Conservation (phyloP, 2,797 vertebrate genomes). For the Carduelis carduelis region DNA sequence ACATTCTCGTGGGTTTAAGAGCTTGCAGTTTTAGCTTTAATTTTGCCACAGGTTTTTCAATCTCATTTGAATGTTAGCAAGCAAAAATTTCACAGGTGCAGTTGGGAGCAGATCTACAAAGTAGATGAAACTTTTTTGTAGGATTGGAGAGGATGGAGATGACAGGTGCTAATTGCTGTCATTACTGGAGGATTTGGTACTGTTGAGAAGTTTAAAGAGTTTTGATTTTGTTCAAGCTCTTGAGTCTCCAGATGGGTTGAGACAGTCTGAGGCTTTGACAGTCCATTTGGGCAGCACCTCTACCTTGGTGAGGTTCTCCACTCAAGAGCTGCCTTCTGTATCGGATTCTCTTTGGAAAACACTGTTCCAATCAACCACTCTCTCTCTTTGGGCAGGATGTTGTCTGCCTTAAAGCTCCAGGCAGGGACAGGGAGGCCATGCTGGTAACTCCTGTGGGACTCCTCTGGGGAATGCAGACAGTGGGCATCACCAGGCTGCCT, state of each 20-base stretch:
- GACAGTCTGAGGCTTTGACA: not conserved
- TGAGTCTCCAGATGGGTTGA: not conserved
- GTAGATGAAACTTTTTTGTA: not conserved
- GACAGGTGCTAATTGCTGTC: not conserved
- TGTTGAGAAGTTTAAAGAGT: not conserved
- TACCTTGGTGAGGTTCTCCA: not conserved
- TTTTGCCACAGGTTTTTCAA: not conserved
- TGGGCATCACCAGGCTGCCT: not conserved
- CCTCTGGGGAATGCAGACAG: accelerated
- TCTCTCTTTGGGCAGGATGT: not conserved
- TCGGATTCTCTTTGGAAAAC: not conserved
- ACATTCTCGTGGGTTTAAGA: not conserved
- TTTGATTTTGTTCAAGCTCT: not conserved
- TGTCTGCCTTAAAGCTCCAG: not conserved
- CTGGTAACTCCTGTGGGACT: not conserved
- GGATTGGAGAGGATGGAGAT: not conserved
- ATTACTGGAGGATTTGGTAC: not conserved
- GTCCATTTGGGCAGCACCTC: not conserved
- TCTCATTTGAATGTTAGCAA: not conserved
- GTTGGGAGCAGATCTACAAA: not conserved
- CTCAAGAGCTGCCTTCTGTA: not conserved
- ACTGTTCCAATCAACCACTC: not conserved
- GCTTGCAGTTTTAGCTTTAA: not conserved
- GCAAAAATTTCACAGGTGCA: not conserved
- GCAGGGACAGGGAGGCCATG: not conserved